Base-by-base conservation (phyloP, 2,113 vertebrate genomes). In the Rattus rattus region DNA sequence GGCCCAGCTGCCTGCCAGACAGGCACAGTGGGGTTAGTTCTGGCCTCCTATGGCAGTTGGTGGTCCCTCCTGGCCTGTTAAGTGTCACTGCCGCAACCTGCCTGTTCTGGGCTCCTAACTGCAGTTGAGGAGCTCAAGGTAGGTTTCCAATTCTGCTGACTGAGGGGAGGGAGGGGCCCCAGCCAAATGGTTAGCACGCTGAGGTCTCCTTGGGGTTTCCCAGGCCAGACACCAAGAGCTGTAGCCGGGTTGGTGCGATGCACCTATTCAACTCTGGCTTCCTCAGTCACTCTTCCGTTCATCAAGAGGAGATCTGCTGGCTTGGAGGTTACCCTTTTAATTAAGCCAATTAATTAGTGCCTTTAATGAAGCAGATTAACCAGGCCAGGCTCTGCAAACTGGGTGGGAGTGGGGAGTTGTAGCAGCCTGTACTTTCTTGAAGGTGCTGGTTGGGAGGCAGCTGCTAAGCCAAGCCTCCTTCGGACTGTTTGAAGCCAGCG, bases 281-380 rank as follows among this genome's bases (percentile, higher is more conserved):
- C 70, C 69, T 94, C 63, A 7, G 30, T 39, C 39, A 63, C 49
- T 87, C 93, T 67, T 1, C 0, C 67, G 76, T 79, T 94, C 75
- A 39, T 93, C 89, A 96, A 92, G 85, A 95, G 88, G 77, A 84
- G 93, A 92, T 94, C 76, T 93, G 84, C 92, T 92, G 90, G 95
- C 90, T 97, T 94, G 54, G 92, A 97, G 96, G 96, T 97, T 97
- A 97, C 96, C 88, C 92, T 97, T 97, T 97, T 97, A 98, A 97
- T 98, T 97, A 97, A 96, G 96, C 76, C 95, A 97, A 97, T 97
- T 97, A 97, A 98, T 98, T 97, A 97, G 96, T 97, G 92, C 67
- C 97, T 97, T 95, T 97, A 98, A 98, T 97, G 96, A 97, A 97
- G 95, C 97, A 97, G 96, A 97, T 98, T 95, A 97, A 93, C 94